Conservation (phyloP, 2,797 vertebrate species). For the Cyprinodon diabolis region DNA sequence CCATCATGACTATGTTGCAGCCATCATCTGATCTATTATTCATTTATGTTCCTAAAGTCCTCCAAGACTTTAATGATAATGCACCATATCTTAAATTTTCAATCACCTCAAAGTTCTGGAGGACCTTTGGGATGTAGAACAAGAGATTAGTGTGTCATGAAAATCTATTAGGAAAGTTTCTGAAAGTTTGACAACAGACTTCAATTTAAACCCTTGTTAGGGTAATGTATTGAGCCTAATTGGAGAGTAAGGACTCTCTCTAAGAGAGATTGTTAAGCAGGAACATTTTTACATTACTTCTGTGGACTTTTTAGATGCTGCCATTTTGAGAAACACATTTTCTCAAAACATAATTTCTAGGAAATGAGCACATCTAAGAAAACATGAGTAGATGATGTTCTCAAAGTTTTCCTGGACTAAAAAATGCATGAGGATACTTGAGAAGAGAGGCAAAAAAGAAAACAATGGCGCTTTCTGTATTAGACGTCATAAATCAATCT, state of each 20-base stretch:
- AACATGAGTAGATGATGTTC: constrained; percentile 16
- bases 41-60: too few species aligned
- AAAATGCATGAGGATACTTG: constrained; percentile 5
- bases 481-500: constrained; percentile 1
- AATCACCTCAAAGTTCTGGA: not conserved
- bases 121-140: not conserved
- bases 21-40: not conserved
- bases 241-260: not conserved
- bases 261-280: too few species aligned
- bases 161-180: not conserved
- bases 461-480: not conserved
- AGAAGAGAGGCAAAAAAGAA: not conserved
- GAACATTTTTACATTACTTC: too few species aligned
- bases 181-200: not conserved
- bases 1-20: not conserved
- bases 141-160: not conserved
- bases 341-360: constrained; percentile 16
- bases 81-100: not conserved
- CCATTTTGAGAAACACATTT: not conserved
- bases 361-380: constrained; percentile 1
- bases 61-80: not conserved
- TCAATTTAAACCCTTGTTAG: not conserved
- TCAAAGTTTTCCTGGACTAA: not conserved
- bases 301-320: not conserved
- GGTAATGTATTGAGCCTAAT: not conserved